phyloP scores from a whole-genome alignment of 1,140 invertebrate species.

The Sinella curviseta region DNA sequence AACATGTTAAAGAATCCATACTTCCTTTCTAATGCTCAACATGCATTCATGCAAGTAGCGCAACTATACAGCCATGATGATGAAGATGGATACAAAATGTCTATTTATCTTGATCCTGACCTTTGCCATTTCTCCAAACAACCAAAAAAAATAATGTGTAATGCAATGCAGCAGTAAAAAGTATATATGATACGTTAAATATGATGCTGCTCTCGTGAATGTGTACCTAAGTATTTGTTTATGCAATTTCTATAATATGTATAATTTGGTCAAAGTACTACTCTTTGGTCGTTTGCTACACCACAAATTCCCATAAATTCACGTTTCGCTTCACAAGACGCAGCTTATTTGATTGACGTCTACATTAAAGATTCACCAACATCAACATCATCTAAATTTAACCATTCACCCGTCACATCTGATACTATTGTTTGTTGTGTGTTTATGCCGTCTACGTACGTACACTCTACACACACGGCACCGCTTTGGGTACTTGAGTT shows the following conservation, averaged over 20 bases:
- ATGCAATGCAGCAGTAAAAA: no score
- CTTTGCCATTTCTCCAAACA: not conserved
- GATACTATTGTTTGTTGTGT: no score
- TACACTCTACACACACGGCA: no score
- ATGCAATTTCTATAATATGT: no score
- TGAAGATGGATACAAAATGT: not conserved
- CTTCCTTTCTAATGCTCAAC: not conserved
- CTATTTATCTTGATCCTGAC: not conserved
- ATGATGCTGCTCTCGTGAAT: no score
- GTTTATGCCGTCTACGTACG: no score
- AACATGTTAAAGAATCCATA: not conserved
- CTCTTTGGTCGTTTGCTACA: not conserved
- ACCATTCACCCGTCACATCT: not conserved
- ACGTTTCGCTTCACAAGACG: not conserved
- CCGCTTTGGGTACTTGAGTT: no score
- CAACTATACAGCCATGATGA: not conserved
- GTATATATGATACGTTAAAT: no score
- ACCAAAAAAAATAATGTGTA: not conserved
- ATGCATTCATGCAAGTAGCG: not conserved
- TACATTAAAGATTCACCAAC: conserved; percentile 2
- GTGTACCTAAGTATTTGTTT: no score
- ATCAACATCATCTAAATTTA: not conserved
- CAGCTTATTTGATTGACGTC: not conserved
- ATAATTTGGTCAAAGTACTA: no score
- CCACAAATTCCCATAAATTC: not conserved